Evolutionary conservation across 1,140 invertebrate species (phyloP).

Genomic region (Cecropterus lyciades): DNA sequence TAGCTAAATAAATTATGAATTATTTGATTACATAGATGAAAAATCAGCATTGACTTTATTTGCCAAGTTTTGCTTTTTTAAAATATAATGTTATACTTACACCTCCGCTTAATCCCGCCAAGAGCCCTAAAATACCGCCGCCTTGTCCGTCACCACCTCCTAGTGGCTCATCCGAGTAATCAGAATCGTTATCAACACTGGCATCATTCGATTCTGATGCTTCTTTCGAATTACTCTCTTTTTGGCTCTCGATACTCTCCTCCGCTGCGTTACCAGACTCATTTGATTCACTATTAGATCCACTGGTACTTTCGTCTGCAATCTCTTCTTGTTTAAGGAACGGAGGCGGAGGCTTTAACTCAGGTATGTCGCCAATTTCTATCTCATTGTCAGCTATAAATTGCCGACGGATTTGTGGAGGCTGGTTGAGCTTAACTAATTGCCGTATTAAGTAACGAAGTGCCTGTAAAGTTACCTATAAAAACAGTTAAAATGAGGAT

Average conservation of each 20-base stretch:
- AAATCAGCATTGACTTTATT: too few species aligned
- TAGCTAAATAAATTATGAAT: too few species aligned
- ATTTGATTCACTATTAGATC: constrained; percentile 48
- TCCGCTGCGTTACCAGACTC: constrained; percentile 50
- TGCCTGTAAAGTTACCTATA: constrained; percentile 35
- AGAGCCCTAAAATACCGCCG: constrained; percentile 69
- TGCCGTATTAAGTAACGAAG: constrained; percentile 47
- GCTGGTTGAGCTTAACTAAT: constrained; percentile 41
- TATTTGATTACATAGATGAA: too few species aligned
- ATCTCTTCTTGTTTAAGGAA: constrained; percentile 56
- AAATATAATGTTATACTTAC: constrained; percentile 55
- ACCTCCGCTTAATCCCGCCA: constrained; percentile 72
- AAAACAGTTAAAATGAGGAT: background rate
- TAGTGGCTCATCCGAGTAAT: constrained; percentile 62
- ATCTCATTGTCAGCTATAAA: constrained; percentile 53
- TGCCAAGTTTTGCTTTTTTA: too few species aligned
- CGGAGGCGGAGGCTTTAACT: constrained; percentile 49
- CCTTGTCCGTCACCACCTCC: constrained; percentile 72
- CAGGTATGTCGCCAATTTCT: constrained; percentile 47
- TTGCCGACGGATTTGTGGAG: constrained; percentile 43
- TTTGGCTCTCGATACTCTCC: constrained; percentile 49
- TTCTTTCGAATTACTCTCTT: constrained; percentile 48
- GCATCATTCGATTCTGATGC: constrained; percentile 50
- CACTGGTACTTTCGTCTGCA: constrained; percentile 35
- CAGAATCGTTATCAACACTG: constrained; percentile 48